Percentiles rank a stretch among this genome's conserved stretches.
These are phyloP conservation scores for Saccostrea glomerata DNA, from an alignment of 1,140 invertebrate species.

Conservation along the genomic window DNA sequence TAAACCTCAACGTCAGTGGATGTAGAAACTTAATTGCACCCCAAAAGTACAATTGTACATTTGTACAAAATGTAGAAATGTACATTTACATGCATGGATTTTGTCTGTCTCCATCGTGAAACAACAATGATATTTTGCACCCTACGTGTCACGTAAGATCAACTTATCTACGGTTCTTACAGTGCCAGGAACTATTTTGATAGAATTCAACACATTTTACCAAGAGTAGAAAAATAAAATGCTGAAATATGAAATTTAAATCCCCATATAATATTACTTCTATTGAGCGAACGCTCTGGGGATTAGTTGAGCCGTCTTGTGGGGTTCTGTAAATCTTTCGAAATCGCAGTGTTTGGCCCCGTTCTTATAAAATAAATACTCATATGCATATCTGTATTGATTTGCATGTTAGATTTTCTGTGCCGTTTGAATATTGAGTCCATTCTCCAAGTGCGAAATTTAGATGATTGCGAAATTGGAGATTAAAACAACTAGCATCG, in stretches of 20 bases:
- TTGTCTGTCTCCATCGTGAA: too few relatives aligned
- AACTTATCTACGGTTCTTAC: not conserved
- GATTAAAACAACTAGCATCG: too few relatives aligned
- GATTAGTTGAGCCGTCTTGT: not conserved
- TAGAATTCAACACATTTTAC: too few relatives aligned
- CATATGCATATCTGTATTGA: not conserved
- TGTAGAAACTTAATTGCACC: too few relatives aligned
- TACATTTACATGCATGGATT: too few relatives aligned
- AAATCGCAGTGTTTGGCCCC: not conserved
- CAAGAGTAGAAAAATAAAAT: not conserved
- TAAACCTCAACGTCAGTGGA: too few relatives aligned
- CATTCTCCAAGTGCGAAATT: too few relatives aligned
- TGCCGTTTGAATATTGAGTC: not conserved
- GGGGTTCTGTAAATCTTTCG: constrained; percentile 21
- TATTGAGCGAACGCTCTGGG: not conserved
- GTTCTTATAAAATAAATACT: not conserved
- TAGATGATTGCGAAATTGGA: too few relatives aligned
- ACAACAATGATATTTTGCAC: too few relatives aligned
- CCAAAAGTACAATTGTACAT: too few relatives aligned
- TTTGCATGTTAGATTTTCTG: not conserved
- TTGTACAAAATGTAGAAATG: too few relatives aligned
- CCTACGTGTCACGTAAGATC: too few relatives aligned
- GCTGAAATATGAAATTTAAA: not conserved
- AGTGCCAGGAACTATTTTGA: not conserved
- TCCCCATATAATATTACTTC: not conserved